These are phyloP conservation scores for Pseudomyrmex concolor DNA, from an alignment of 1,140 invertebrate species.

Conservation along the genomic window DNA sequence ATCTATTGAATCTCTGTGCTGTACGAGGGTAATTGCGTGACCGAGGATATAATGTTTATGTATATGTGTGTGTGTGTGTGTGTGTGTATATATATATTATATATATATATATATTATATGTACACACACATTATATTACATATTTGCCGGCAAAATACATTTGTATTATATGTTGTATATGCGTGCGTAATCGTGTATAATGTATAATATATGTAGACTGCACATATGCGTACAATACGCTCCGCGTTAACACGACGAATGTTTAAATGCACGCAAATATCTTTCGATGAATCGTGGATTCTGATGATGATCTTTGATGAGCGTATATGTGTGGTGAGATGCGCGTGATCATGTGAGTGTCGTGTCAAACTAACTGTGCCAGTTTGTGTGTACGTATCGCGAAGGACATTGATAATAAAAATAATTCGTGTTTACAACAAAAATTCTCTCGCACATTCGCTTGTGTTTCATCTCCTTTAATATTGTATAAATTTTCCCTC, in stretches of 20 bases:
- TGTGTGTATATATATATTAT: conserved; percentile 52
- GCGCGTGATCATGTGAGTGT: conserved; percentile 14
- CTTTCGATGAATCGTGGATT: no score
- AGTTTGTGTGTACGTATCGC: conserved; percentile 72
- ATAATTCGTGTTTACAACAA: conserved; percentile 75
- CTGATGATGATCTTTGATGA: no score
- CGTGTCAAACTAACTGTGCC: conserved; percentile 74
- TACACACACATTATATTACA: conserved; percentile 36
- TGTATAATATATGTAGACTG: not conserved
- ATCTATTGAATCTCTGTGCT: no score
- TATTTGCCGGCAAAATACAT: not conserved
- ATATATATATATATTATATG: conserved; percentile 34
- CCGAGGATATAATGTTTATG: no score
- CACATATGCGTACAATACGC: no score
- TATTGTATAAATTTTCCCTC: not conserved
- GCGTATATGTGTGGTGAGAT: not conserved
- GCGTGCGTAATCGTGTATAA: conserved; percentile 2
- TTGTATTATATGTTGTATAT: conserved; percentile 46
- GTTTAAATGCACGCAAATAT: no score
- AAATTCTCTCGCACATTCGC: not conserved
- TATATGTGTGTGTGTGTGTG: conserved; percentile 1
- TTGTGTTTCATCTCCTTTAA: not conserved
- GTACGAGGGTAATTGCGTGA: no score
- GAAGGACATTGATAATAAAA: conserved; percentile 77
- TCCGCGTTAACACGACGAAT: no score